These are phyloP conservation scores for Drosophila novamexicana DNA, from an alignment of 1,140 invertebrate species.

Conservation along the genomic window DNA sequence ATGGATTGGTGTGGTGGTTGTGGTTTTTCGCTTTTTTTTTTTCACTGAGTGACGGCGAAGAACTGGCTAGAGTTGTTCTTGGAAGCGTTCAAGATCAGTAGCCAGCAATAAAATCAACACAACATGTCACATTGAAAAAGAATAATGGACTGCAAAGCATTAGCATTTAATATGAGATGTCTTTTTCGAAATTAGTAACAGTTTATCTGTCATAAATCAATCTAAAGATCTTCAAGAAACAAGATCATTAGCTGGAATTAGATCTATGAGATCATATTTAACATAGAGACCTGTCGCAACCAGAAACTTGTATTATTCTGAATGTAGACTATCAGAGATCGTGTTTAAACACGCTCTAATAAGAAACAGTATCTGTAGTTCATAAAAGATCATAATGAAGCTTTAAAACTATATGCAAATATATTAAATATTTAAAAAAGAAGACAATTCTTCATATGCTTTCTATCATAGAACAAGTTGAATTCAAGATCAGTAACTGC, in stretches of 20 bases:
- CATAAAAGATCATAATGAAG: too few species aligned
- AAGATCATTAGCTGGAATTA: background rate
- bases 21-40: background rate
- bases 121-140: slow-evolving; percentile 23
- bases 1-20: slow-evolving; percentile 13
- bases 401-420: background rate
- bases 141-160: slow-evolving; percentile 12
- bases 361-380: background rate
- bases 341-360: too few species aligned
- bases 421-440: background rate
- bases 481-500: too few species aligned
- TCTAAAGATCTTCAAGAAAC: background rate
- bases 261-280: background rate
- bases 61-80: slow-evolving; percentile 12
- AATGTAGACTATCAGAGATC: too few species aligned
- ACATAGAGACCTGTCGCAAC: too few species aligned
- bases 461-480: too few species aligned
- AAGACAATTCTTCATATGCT: too few species aligned
- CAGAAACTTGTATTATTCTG: too few species aligned
- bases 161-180: background rate
- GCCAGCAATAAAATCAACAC: slow-evolving; percentile 9
- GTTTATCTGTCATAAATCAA: background rate
- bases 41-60: slow-evolving; percentile 12
- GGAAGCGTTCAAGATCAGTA: slow-evolving; percentile 30
- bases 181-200: background rate